Conservation (phyloP, 2,113 vertebrate genomes). For the Jaculus jaculus region DNA sequence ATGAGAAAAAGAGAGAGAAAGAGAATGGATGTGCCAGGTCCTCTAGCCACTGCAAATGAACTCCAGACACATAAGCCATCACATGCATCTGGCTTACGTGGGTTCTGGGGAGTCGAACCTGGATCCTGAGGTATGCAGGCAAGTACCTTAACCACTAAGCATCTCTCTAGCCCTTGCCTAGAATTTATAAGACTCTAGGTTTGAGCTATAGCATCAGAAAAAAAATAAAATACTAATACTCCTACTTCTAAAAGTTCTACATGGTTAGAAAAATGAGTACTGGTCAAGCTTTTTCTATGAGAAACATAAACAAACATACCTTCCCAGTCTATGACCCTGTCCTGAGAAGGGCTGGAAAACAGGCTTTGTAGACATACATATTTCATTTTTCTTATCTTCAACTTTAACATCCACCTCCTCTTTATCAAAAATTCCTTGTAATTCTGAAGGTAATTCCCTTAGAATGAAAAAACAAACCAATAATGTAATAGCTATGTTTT, state of each 20-base stretch:
- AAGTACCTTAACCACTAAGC: too few relatives aligned
- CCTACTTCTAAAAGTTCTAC: not conserved
- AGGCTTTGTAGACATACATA: conserved; percentile 90
- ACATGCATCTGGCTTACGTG: too few relatives aligned
- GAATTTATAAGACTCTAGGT: not conserved
- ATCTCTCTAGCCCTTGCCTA: not conserved
- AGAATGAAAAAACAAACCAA: conserved; percentile 46
- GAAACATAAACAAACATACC: conserved; percentile 82
- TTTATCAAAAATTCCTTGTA: conserved; percentile 90
- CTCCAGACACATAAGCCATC: too few relatives aligned
- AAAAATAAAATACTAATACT: not conserved
- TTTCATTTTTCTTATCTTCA: conserved; percentile 93
- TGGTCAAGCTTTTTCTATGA: not conserved
- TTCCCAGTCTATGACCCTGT: conserved; percentile 94
- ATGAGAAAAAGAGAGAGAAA: too few relatives aligned
- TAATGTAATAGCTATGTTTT: not conserved
- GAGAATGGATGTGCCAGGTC: too few relatives aligned
- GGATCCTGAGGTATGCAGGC: too few relatives aligned
- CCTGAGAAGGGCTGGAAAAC: conserved; percentile 94
- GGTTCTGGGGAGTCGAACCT: too few relatives aligned
- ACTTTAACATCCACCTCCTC: conserved; percentile 95
- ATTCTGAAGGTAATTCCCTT: conserved; percentile 94
- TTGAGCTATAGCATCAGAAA: not conserved
- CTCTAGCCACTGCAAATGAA: too few relatives aligned
- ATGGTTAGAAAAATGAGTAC: not conserved